phyloP scores from a whole-genome alignment of 2,797 vertebrate genomes.

The Craterocephalus amniculus region DNA sequence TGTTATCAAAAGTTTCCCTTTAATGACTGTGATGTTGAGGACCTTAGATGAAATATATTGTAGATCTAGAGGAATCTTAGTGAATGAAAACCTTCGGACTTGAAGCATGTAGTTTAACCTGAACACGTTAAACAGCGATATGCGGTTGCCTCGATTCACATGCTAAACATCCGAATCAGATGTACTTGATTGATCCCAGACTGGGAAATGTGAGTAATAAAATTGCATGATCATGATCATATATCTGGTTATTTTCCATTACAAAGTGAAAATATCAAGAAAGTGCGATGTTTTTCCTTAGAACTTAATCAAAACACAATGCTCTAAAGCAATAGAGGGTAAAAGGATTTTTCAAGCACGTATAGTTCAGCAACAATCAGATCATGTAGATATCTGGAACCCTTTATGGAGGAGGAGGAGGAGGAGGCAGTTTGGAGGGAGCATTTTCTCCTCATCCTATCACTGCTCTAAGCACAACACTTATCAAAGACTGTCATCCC shows the following conservation, averaged over 20 bases:
- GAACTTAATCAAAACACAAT: not conserved
- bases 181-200: too few species aligned
- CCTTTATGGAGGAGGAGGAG: not conserved
- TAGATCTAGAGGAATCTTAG: too few species aligned
- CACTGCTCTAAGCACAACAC: constrained; percentile 7
- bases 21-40: too few species aligned
- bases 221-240: not conserved
- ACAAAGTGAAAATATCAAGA: not conserved
- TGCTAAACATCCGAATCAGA: not conserved
- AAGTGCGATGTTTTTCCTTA: not conserved
- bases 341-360: constrained; percentile 8
- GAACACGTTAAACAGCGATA: not conserved
- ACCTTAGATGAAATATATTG: too few species aligned
- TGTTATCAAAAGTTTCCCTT: too few species aligned
- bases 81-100: not conserved
- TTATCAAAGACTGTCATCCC: constrained; percentile 8
- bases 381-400: constrained; percentile 3
- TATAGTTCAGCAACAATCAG: constrained; percentile 9
- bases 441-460: constrained; percentile 14
- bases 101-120: not conserved
- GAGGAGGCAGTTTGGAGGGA: constrained; percentile 20
- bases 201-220: not conserved
- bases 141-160: not conserved
- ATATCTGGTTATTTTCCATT: not conserved
- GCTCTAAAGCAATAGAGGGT: not conserved